Percentiles rank a stretch among this genome's conserved stretches.
These are phyloP conservation scores for Thamnophis sirtalis DNA, from an alignment of 2,113 vertebrate species.

Conservation along the genomic window DNA sequence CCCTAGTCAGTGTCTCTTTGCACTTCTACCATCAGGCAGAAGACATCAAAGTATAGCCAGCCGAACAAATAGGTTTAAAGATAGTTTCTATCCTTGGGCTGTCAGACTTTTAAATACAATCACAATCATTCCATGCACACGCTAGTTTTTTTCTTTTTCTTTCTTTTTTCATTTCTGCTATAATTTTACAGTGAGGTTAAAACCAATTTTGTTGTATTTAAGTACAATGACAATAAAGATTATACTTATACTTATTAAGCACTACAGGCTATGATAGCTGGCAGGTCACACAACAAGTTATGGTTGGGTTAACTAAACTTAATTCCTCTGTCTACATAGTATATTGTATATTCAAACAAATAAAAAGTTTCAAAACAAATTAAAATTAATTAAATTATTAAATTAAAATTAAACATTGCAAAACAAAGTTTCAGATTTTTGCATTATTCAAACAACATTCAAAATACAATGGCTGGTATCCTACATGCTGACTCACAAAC, in stretches of 20 bases:
- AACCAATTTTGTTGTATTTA: no score
- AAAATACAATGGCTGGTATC: not conserved
- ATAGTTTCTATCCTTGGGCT: no score
- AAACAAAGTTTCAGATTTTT: not conserved
- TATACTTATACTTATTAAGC: not conserved
- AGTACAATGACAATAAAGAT: no score
- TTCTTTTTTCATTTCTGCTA: no score
- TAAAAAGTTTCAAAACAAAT: not conserved
- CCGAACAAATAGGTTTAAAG: no score
- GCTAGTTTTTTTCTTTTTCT: no score
- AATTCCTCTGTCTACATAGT: not conserved
- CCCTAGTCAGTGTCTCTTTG: no score
- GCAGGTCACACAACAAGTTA: not conserved
- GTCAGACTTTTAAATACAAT: no score
- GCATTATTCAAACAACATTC: not conserved
- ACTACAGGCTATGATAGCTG: not conserved
- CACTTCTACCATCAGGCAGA: no score
- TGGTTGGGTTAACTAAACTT: not conserved
- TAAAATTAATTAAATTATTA: not conserved
- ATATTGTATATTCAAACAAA: not conserved
- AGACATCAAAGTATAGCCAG: no score
- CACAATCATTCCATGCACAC: no score
- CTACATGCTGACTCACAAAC: not conserved
- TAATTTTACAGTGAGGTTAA: no score
- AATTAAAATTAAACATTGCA: not conserved